Base-by-base conservation (phyloP, 1,140 invertebrate genomes). In the Nasonia vitripennis region DNA sequence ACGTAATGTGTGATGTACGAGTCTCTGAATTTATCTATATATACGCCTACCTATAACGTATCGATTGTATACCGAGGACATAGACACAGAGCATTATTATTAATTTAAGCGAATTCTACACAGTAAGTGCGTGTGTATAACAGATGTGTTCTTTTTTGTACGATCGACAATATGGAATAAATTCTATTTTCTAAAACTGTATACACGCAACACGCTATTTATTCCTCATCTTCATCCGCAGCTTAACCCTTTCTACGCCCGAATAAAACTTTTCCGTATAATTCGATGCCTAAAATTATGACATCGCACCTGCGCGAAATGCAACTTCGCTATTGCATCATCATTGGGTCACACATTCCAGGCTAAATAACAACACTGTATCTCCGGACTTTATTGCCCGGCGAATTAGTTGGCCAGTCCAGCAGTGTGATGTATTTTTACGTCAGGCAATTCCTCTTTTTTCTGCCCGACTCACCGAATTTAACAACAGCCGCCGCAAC, bases 1-100 rank as follows among this genome's bases (percentile, higher is more conserved):
- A 6, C 20, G 34, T 71, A 41, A 81, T 82, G 48, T 20, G 79
- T 82, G 73, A 71, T 82, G 23, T 78, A 78, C 34, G 84, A 85
- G 12, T 81, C 20, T 81, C 27, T 70, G 55, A 31, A 55, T 82
- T 62, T 27, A 70, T 77, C 27, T 68, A 48, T 68, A 71, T 37
- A 84, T 51, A 51, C 12, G 14, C 4, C 4, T 51, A 51, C 48
- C 11, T 51, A 51, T 31, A 45, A 17, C 45, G n/a, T 79, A 84
- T 51, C 41, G 48, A 68, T 83, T 83, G 34, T 67, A 83, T 34
- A 31, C 37, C 11, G 20, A 62, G 17, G 17, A 7, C 17, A 62
- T 62, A 62, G 17, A 62, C 14, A 62, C 55, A 78, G 34, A 73
- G 70, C 70, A 77, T 51, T 81, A 77, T 75, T 85, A 20, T 80